A percentile compares a stretch with the other conserved stretches of the same genome.
Evolutionary conservation across 2,797 vertebrate genomes (phyloP).

Genomic region (Botia kubotai): DNA sequence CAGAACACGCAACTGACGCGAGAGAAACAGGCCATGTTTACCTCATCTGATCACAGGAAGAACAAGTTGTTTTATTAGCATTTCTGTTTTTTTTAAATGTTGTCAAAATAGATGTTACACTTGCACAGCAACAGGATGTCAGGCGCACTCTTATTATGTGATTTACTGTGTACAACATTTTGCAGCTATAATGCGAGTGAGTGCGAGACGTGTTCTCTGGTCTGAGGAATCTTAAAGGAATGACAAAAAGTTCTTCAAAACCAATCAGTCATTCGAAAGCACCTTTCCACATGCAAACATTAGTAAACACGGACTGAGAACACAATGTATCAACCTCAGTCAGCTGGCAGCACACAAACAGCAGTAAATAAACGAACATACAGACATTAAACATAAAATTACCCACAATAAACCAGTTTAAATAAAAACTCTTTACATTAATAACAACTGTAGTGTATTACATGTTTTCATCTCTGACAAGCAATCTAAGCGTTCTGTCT

Average conservation of each 20-base stretch:
- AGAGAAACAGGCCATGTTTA: not conserved
- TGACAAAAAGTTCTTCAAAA: not conserved
- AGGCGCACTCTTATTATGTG: not conserved
- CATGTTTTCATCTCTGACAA: too few species aligned
- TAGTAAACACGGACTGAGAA: too few species aligned
- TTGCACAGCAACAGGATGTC: not conserved
- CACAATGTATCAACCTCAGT: too few species aligned
- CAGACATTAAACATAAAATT: too few species aligned
- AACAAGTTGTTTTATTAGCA: not conserved
- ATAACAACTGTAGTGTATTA: too few species aligned
- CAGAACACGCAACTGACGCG: too few species aligned
- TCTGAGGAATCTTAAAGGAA: slow-evolving; percentile 17
- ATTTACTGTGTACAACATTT: not conserved
- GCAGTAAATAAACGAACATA: too few species aligned
- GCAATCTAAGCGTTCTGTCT: too few species aligned
- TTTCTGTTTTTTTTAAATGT: not conserved
- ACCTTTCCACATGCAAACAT: not conserved
- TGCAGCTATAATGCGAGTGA: not conserved
- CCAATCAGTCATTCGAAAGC: not conserved
- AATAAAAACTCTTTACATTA: too few species aligned
- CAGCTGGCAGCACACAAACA: too few species aligned
- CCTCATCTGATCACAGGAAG: slow-evolving; percentile 5
- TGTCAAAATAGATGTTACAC: not conserved
- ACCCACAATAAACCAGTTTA: too few species aligned
- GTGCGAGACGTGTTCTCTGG: not conserved